Percentiles rank a stretch among this genome's conserved stretches.
These are phyloP conservation scores for Arctia plantaginis DNA, from an alignment of 2,888 invertebrate genomes.

Conservation along the genomic window DNA sequence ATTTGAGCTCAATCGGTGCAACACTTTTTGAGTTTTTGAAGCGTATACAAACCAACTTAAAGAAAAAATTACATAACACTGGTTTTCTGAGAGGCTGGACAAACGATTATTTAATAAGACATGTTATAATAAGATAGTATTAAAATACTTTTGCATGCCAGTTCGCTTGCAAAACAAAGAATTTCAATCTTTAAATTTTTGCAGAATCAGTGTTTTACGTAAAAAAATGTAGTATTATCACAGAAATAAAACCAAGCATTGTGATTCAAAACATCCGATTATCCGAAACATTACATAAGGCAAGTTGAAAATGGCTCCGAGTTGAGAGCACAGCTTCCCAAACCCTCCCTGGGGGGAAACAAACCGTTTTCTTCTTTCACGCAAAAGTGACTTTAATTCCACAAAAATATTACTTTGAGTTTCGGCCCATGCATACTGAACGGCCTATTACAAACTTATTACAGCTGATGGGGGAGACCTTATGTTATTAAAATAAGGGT, in stretches of 20 bases:
- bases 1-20: too few species aligned
- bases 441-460: slow-evolving; percentile 34
- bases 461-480: slow-evolving; percentile 13
- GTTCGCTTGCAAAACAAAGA: neutral
- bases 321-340: slow-evolving; percentile 20
- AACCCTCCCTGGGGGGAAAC: slow-evolving; percentile 23
- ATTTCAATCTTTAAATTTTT: neutral
- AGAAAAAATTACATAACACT: too few species aligned
- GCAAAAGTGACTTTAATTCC: slow-evolving; percentile 59
- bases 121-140: neutral
- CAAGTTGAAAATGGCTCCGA: slow-evolving; percentile 14
- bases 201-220: too few species aligned
- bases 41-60: too few species aligned
- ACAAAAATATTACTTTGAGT: slow-evolving; percentile 58
- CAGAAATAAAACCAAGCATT: neutral
- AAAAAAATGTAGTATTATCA: neutral
- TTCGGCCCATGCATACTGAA: slow-evolving; percentile 57
- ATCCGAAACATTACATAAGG: slow-evolving; percentile 2
- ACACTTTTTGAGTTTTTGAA: too few species aligned
- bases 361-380: slow-evolving; percentile 45
- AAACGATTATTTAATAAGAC: too few species aligned
- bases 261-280: slow-evolving; percentile 1
- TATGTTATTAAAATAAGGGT: neutral
- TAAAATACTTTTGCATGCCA: neutral
- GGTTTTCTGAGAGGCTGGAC: too few species aligned